Evolutionary conservation across 2,113 vertebrate species (phyloP), one percentile per base, ranked within the genome.

Genomic region (Maccullochella peelii): DNA sequence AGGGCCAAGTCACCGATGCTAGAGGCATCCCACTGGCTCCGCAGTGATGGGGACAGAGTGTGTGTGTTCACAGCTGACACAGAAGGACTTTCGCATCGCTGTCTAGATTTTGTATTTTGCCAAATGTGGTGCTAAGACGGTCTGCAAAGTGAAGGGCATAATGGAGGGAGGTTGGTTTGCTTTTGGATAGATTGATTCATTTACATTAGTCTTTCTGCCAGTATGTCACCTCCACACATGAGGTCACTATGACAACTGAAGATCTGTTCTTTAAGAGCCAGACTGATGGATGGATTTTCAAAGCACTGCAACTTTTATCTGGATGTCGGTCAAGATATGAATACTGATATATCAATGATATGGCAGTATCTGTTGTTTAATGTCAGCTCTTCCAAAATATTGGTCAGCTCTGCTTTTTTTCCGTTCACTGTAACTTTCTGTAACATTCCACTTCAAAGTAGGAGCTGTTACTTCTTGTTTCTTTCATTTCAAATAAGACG

Each of bases 1-100:
- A 99, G 90, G 97, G 98, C 79, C 98, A 99, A 89, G 98, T 99
- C 86, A 99, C 98, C 10, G 98, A 99, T 81, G 97, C 98, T 15
- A 90, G 98, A 63, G 98, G 98, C 84, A 99, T 99, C 84, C 98
- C 98, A 0, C 95, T 99, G 42, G 97, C 98, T 25, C 95, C 98
- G 1, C 98, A 99, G 73, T 99, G 96, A 97, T 7, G 21, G 5
- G 33, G 49, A 74, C 23, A 12, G 16, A 14, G 21, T 16, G 49
- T 25, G 49, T 25, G 8, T n/a, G 30, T 8, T 38, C 8, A 68
- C 77, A 47, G 72, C 49, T 14, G 52, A 78, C 54, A n/a, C 54
- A 49, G 63, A 78, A 0, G 14, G 76, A 88, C 78, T 69, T 33
- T n/a, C 20, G 63, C 63, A 30, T 50, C 49, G 12, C 55, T 9